Base-by-base conservation (phyloP, 2,797 vertebrate genomes). In the Epinephelus malabaricus region DNA sequence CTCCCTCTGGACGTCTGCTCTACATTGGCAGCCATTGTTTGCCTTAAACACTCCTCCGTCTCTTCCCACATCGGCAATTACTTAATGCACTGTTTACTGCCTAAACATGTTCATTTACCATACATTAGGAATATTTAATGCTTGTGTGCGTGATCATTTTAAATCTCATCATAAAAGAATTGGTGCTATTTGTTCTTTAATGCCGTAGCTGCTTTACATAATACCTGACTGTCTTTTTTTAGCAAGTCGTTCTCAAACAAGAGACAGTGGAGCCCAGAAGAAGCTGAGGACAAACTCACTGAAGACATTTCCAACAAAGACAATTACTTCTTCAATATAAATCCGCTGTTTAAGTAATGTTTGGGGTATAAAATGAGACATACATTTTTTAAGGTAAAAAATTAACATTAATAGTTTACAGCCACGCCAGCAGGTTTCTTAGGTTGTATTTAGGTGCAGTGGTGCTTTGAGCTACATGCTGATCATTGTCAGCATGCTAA, bases 1-100 rank as follows among this genome's bases (percentile, higher is more conserved):
- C 86, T 95, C 94, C 93, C 94, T 75, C 78, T 81, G 94, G 94
- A 95, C 76, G 67, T 86, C 85, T 89, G 91, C 87, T 88, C 85
- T 91, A 89, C 90, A 91, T 89, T 88, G 79, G 88, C 85, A 83
- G 88, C 83, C 78, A 82, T 87, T 92, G 92, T 94, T 93, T 90
- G 85, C 82, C 90, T 92, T 84, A 88, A 84, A 14, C 77, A 27
- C 73, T 82, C 69, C 73, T 75, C 78, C 79, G 46, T 79, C 68
- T 84, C 82, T 76, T 83, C 86, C 84, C 63, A 74, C 79, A 56
- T 85, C 47, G 60, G 51, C 81, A 89, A 77, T 86, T 85, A 84
- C 74, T 73, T 87, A 83, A 86, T 83, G 82, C 76, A 76, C 46
- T 40, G 78, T 89, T 92, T 88, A 81, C 80, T 68, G 78, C 69